Evolutionary conservation across 2,888 invertebrate genomes (phyloP).

Genomic region (Catocala fraxini): DNA sequence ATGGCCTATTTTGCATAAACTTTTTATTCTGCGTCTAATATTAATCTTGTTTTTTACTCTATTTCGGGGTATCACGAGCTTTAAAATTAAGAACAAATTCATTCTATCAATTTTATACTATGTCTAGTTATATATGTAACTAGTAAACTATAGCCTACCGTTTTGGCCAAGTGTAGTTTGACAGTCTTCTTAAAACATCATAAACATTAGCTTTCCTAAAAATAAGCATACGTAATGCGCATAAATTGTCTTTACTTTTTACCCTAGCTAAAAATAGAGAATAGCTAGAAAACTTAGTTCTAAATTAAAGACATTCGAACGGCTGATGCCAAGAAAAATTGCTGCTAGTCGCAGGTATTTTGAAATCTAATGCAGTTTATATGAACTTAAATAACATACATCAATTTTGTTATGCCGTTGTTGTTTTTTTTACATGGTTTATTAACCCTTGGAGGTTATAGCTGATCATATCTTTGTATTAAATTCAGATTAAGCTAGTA

Average conservation of each 20-base stretch:
- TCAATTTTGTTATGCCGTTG: not conserved
- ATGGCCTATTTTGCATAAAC: slow-evolving; percentile 28
- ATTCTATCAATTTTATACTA: too few relatives aligned
- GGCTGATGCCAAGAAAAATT: slow-evolving; percentile 20
- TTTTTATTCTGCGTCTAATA: not conserved
- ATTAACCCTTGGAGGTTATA: not conserved
- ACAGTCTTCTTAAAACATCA: too few relatives aligned
- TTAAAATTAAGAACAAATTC: too few relatives aligned
- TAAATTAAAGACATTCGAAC: slow-evolving; percentile 10
- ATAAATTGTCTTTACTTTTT: slow-evolving; percentile 10
- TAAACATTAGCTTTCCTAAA: not conserved
- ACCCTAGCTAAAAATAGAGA: slow-evolving; percentile 20
- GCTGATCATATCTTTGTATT: too few relatives aligned
- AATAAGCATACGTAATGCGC: slow-evolving; percentile 1
- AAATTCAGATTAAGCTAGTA: too few relatives aligned
- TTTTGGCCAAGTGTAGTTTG: too few relatives aligned
- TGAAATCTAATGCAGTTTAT: slow-evolving; percentile 8
- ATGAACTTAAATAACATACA: not conserved
- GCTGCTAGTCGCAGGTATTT: not conserved
- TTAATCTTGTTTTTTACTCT: not conserved
- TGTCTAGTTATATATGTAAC: too few relatives aligned
- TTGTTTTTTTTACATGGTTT: not conserved
- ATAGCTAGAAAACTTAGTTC: slow-evolving; percentile 10
- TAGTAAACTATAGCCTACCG: too few relatives aligned
- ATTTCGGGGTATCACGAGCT: too few relatives aligned